Evolutionary conservation across 2,113 vertebrate species (phyloP), one percentile per base, ranked within the genome.

Genomic region (Leucoraja erinaceus): DNA sequence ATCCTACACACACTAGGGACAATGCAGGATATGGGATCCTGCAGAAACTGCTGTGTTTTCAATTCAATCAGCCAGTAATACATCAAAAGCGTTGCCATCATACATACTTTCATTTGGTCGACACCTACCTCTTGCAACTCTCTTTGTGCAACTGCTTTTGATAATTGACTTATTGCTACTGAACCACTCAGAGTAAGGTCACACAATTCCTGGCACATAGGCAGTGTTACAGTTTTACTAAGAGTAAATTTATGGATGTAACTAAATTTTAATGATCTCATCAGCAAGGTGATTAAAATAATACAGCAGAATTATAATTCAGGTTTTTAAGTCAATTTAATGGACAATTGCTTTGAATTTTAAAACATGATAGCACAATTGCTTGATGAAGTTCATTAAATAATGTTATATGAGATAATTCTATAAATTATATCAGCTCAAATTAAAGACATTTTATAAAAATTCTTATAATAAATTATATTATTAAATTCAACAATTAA

Each of bases 211-310:
- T 66, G 31, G 9, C 31, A 77, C 74, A 31, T 12, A 70, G 63
- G 22, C 9, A 70, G 11, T 91, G 18, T 22, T 47, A 70, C 22
- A 54, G 33, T 72, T 91, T 72, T 72, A 72, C 16, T 70, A 70
- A 70, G 70, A 63, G 22, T 91, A 91, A 72, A 70, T 38, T 72
- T 72, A 91, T 74, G 33, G 66, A 91, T 91, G 68, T 33, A 91
- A 91, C 90, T 47, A 91, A 54, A 74, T 72, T 47, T 91, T 91
- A 91, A 91, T 74, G 20, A 54, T 91, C 90, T 74, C 20, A 54
- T 91, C 90, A 91, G 90, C 68, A 74, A 91, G 72, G 90, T 72
- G 22, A 91, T 91, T 91, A 72, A 91, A 91, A 16, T 74, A 72
- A 47, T 54, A 14, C 0, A 54, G 1, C 68, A 47, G 33, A 91